Conservation (phyloP, 2,797 vertebrate species). For the Enteromius fasciolatus region DNA sequence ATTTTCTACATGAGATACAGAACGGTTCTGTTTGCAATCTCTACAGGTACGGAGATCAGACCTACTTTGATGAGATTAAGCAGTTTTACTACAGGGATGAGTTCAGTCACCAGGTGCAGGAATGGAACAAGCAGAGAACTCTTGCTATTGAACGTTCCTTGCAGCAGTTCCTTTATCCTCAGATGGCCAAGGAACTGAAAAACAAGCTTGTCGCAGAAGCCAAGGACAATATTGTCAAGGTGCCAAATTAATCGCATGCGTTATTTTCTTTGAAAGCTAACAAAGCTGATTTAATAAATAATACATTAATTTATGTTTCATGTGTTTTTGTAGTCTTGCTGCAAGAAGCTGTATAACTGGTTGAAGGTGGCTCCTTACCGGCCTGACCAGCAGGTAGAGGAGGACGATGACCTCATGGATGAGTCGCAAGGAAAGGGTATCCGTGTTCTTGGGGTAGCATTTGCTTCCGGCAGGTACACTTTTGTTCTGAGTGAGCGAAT, state of each 20-base stretch:
- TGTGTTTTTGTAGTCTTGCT: slow-evolving; percentile 83
- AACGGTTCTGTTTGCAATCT: neutral
- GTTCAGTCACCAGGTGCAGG: slow-evolving; percentile 99
- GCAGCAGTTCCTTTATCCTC: slow-evolving; percentile 95
- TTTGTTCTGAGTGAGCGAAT: neutral
- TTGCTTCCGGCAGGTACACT: slow-evolving; percentile 89
- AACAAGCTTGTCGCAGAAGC: slow-evolving; percentile 92
- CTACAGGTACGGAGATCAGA: slow-evolving; percentile 90
- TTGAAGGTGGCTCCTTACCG: slow-evolving; percentile 94
- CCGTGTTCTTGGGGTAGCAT: slow-evolving; percentile 92
- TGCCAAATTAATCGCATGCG: slow-evolving; percentile 62
- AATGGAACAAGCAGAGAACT: slow-evolving; percentile 97
- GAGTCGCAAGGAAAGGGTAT: slow-evolving; percentile 96
- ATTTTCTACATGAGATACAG: neutral
- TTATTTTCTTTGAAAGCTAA: neutral
- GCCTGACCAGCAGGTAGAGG: slow-evolving; percentile 96
- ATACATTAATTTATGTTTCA: neutral
- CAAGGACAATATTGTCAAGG: slow-evolving; percentile 95
- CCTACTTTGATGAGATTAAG: slow-evolving; percentile 98
- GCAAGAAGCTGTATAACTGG: slow-evolving; percentile 95
- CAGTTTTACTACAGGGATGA: slow-evolving; percentile 99
- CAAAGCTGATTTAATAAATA: neutral
- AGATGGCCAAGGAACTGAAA: slow-evolving; percentile 97
- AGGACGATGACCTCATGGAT: slow-evolving; percentile 98
- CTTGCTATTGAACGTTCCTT: slow-evolving; percentile 93